A percentile compares a stretch with the other conserved stretches of the same genome.
Conservation (phyloP, 2,888 invertebrate species). For the Eristalinus aeneus region DNA sequence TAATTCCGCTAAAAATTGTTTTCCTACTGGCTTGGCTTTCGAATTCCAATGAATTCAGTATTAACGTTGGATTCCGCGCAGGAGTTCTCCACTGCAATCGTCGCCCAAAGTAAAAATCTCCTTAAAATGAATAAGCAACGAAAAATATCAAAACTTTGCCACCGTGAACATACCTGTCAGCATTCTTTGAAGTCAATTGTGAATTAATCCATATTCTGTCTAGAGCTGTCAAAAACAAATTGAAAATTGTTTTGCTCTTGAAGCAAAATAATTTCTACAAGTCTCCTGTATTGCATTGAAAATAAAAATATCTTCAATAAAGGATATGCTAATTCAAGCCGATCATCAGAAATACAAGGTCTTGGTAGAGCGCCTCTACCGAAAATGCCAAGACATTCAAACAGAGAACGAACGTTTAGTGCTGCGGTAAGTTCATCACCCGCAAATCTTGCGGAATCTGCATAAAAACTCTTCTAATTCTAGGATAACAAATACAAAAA, state of each 20-base stretch:
- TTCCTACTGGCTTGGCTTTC: too few species aligned
- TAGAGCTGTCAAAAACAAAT: background rate
- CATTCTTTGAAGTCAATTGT: background rate
- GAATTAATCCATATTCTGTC: background rate
- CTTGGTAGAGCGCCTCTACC: constrained; percentile 76
- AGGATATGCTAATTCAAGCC: constrained; percentile 75
- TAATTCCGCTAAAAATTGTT: too few species aligned
- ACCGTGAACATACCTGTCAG: constrained; percentile 35
- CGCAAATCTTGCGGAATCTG: background rate
- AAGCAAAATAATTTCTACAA: background rate
- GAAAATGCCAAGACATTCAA: constrained; percentile 78
- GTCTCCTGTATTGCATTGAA: background rate
- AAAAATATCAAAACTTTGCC: background rate
- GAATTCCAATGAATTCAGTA: too few species aligned
- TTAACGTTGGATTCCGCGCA: too few species aligned
- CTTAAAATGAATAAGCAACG: background rate
- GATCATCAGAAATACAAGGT: constrained; percentile 76
- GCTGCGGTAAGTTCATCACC: constrained; percentile 74
- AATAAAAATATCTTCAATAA: constrained; percentile 40
- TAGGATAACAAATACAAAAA: constrained; percentile 78
- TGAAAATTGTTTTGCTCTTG: constrained; percentile 17
- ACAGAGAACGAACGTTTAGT: constrained; percentile 79
- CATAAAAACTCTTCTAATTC: background rate
- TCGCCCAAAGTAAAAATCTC: too few species aligned
- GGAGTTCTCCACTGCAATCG: too few species aligned